Evolutionary conservation across 2,888 invertebrate species (phyloP), one percentile per base, ranked within the genome.

Genomic region (Mellilla xanthometata): DNA sequence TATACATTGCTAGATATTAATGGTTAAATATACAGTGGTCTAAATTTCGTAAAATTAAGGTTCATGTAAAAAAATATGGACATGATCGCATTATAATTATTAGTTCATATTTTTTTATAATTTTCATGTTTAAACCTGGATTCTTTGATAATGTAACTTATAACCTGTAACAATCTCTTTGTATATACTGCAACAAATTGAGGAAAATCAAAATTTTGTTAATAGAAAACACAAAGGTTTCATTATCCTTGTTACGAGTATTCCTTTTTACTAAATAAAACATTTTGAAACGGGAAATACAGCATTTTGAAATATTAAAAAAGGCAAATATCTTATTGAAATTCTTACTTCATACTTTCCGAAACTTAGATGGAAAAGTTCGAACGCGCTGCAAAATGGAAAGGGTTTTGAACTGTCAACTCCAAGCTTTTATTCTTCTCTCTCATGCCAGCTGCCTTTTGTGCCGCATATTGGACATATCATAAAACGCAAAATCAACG

Each of bases 211-310:
- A 8, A 12, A 12, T 5, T 36, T 19, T 3, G 2, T 19, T 36
- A 36, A 36, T 36, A 36, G 8, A 28, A n/a, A 36, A 36, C 36
- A 19, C 28, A 28, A 36, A 28, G 36, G 15, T 28, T 28, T 36
- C 36, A 22, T 36, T 36, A 29, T 28, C 19, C 28, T 28, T 36
- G 19, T n/a, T n/a, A 36, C 11, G 19, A 19, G 19, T 28, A 28
- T 35, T 13, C 35, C 12, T 28, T 36, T 28, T 28, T 12, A 22
- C 28, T 28, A 19, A 36, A 28, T 28, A 8, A 11, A 19, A 36
- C 15, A 5, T 19, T 19, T 19, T 1, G 6, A 19, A 19, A 19
- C 3, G 6, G 15, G 2, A 19, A 19, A 19, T 5, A 19, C 1
- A 5, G 6, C 3, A 19, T 19, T 19, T n/a, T n/a, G n/a, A n/a